Evolutionary conservation across 2,888 invertebrate genomes (phyloP), one percentile per base, ranked within the genome.

Genomic region (Archips crataeganus): DNA sequence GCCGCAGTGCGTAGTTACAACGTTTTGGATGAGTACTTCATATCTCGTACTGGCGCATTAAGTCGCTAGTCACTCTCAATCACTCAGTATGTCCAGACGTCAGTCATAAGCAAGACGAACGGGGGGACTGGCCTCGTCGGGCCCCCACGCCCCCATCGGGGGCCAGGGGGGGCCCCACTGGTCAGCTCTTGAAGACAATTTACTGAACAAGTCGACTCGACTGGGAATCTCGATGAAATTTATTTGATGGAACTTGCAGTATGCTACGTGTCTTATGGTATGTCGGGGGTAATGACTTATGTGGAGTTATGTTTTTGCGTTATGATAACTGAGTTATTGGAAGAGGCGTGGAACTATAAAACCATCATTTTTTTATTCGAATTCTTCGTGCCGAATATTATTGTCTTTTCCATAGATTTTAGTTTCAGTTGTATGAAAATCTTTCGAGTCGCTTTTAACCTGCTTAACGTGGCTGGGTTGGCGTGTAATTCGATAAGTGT

Each of bases 171-270:
- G 64, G 60, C 66, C 62, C 68, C 69, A 57, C 68, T 54, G 90
- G 94, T 93, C 93, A 93, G 92, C 93, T 91, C 93, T 92, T 92
- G 91, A 93, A 94, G 93, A 94, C 93, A 93, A 93, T 93, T 93
- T 93, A 94, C 92, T 89, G 91, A 87, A 87, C 90, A 88, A 90
- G 90, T 88, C 85, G 87, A 87, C 86, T 88, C 87, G 82, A 84
- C 86, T 81, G 89, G 92, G 90, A 89, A 89, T 89, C 89, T 84
- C 88, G 89, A 90, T 90, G 90, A 92, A 92, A 92, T 93, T 93
- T 93, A 92, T 93, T 92, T 89, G 88, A 87, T 88, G 85, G 84
- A 88, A 89, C 87, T 77, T 70, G 67, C 86, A 85, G 82, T 84
- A 87, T 86, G 87, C 87, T 82, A 80, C 81, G 79, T 78, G 84